Percentiles rank a stretch among this genome's conserved stretches.
These are phyloP conservation scores for Brienomyrus brachyistius DNA, from an alignment of 2,113 vertebrate genomes.

Conservation along the genomic window DNA sequence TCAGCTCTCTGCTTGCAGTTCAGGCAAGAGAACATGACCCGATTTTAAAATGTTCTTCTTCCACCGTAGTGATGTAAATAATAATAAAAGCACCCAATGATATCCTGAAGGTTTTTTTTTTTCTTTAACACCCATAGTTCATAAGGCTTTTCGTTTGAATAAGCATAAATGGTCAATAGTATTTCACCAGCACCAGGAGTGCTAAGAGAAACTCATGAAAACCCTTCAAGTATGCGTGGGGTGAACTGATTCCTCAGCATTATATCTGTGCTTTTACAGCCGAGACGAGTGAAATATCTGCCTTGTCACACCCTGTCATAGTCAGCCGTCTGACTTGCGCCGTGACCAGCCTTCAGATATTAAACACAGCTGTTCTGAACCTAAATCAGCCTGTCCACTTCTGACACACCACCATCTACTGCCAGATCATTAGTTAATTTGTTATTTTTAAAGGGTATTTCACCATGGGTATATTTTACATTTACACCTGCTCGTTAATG, in stretches of 20 bases:
- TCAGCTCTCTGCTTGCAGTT: neutral
- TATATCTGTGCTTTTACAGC: neutral
- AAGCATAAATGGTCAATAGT: neutral
- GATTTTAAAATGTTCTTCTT: neutral
- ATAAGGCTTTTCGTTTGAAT: neutral
- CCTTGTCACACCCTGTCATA: neutral
- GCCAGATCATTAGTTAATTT: neutral
- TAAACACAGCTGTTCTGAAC: neutral
- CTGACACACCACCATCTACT: neutral
- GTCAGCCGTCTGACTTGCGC: neutral
- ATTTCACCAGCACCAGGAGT: neutral
- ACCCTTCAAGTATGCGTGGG: neutral
- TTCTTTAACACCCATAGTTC: neutral
- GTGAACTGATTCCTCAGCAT: neutral
- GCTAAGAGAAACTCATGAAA: neutral
- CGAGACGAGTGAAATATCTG: neutral
- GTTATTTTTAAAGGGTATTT: neutral
- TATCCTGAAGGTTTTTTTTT: neutral
- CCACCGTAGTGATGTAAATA: neutral
- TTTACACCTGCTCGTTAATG: neutral
- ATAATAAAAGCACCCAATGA: neutral
- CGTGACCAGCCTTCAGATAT: constrained; percentile 5
- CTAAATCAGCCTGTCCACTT: neutral
- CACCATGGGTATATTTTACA: neutral
- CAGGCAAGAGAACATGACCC: neutral